Percentiles rank a stretch among this genome's conserved stretches.
Evolutionary conservation across 2,888 invertebrate species (phyloP).

Genomic region (Oithona nana): DNA sequence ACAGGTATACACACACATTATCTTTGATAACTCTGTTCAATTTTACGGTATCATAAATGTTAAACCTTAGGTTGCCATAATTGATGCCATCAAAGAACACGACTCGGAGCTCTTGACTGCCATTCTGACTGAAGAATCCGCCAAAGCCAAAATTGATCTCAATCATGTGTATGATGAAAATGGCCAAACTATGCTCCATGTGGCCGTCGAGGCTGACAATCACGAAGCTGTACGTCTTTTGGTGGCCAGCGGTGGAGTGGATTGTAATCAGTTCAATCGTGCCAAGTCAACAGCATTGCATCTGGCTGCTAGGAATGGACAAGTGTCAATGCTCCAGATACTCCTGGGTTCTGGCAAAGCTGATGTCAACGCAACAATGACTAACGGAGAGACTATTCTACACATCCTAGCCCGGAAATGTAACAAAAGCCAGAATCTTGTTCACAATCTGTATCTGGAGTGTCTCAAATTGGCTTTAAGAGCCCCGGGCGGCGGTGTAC

Average conservation of each 20-base stretch:
- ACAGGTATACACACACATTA: not conserved
- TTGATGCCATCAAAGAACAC: not conserved
- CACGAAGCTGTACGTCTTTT: not conserved
- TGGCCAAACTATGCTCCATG: not conserved
- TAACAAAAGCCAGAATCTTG: not conserved
- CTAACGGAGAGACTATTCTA: slow-evolving; percentile 7
- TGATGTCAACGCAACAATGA: not conserved
- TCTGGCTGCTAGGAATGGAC: slow-evolving; percentile 4
- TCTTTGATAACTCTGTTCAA: not conserved
- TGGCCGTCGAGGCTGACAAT: not conserved
- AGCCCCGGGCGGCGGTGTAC: not conserved
- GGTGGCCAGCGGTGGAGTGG: not conserved
- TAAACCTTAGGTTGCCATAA: not conserved
- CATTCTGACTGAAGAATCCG: not conserved
- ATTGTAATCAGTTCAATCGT: not conserved
- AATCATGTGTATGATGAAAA: not conserved
- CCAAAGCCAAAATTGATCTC: not conserved
- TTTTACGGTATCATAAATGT: not conserved
- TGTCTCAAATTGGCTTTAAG: not conserved
- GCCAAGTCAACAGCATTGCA: not conserved
- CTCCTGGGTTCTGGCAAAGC: not conserved
- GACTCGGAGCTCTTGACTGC: not conserved
- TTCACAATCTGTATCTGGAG: slow-evolving; percentile 1
- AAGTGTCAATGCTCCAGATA: not conserved
- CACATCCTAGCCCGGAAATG: slow-evolving; percentile 4